Evolutionary conservation across 2,888 invertebrate species (phyloP).

Genomic region (Prenolepis imparis): DNA sequence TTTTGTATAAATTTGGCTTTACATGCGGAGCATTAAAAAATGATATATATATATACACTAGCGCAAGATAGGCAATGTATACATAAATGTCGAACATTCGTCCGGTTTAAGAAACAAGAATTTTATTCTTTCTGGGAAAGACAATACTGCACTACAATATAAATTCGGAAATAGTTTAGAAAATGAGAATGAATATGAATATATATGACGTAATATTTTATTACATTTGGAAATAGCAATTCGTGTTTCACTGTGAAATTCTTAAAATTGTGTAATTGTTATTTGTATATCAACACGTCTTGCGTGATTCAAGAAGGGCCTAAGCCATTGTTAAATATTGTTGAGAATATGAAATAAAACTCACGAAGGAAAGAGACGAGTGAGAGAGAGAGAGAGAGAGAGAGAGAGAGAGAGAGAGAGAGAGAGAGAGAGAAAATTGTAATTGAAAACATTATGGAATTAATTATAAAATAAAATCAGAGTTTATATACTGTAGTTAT

Average conservation of each 20-base stretch:
- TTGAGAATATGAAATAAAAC: conserved; percentile 80
- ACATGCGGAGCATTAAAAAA: background rate
- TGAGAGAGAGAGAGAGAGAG: conserved; percentile 54
- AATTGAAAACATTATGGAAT: conserved; percentile 81
- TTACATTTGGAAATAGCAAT: conserved; percentile 62
- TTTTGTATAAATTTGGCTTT: conserved; percentile 29
- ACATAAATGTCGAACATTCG: background rate
- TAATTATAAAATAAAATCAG: conserved; percentile 83
- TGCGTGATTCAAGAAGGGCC: conserved; percentile 80
- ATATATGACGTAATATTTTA: conserved; percentile 67
- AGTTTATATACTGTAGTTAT: conserved; percentile 85
- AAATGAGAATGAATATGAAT: conserved; percentile 47
- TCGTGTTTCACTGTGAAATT: conserved; percentile 43
- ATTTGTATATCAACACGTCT: conserved; percentile 79
- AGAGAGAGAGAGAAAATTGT: conserved; percentile 76
- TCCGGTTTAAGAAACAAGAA: conserved; percentile 19
- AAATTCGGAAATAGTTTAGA: conserved; percentile 62
- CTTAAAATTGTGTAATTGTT: conserved; percentile 70
- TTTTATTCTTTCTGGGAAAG: conserved; percentile 66
- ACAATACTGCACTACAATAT: conserved; percentile 71
- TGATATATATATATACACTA: background rate
- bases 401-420: conserved; percentile 70
- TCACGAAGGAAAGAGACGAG: conserved; percentile 60
- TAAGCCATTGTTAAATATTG: conserved; percentile 85
- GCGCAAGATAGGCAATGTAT: background rate